These are phyloP conservation scores for Cervus canadensis DNA, from an alignment of 2,113 vertebrate genomes.

Conservation along the genomic window DNA sequence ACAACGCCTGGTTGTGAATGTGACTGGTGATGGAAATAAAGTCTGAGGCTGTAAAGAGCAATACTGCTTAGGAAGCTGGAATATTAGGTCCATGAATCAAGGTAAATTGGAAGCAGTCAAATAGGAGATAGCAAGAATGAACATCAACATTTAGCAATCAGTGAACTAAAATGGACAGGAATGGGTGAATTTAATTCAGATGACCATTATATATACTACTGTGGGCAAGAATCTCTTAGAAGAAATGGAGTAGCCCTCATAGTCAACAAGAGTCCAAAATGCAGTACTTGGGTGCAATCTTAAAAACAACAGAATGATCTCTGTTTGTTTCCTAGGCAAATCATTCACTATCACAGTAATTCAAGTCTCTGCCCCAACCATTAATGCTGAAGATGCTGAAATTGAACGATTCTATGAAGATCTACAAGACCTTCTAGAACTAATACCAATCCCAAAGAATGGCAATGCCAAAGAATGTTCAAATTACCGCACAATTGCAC, in stretches of 20 bases:
- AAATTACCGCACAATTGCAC: fast-evolving
- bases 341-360: background rate
- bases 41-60: background rate
- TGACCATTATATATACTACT: background rate
- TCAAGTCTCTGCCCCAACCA: background rate
- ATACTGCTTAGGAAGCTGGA: background rate
- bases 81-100: background rate
- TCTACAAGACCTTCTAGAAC: background rate
- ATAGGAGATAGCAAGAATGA: background rate
- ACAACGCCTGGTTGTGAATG: background rate
- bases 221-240: background rate
- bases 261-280: background rate
- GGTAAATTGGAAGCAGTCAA: background rate
- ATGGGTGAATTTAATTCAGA: background rate
- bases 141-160: background rate
- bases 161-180: background rate
- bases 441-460: background rate
- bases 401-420: background rate
- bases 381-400: background rate
- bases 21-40: background rate
- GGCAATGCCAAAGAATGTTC: background rate
- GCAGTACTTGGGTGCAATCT: background rate
- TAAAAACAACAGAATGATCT: background rate
- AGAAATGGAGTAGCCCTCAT: background rate
- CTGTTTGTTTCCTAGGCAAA: background rate